Percentiles rank a stretch among this genome's conserved stretches.
Conservation (phyloP, 2,113 vertebrate genomes). For the Gasterosteus nipponicus region DNA sequence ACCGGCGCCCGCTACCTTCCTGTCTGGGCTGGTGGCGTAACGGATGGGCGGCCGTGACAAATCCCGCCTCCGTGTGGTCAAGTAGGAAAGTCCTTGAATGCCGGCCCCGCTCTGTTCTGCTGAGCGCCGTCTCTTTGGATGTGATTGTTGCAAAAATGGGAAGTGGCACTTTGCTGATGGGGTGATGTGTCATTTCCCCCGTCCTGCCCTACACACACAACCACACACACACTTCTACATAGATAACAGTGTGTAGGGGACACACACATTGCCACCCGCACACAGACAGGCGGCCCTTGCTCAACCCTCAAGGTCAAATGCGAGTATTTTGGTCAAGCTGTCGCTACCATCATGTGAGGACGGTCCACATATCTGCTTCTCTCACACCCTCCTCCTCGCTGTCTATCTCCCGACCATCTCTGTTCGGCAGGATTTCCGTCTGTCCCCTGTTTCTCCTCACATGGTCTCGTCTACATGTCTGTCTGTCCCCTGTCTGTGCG, state of each 20-base stretch:
- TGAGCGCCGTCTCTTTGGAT: constrained; percentile 34
- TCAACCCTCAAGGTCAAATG: constrained; percentile 37
- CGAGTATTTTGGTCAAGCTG: constrained; percentile 35
- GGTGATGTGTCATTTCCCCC: constrained; percentile 47
- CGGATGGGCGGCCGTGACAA: constrained; percentile 33
- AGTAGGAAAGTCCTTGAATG: constrained; percentile 35
- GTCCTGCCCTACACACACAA: constrained; percentile 7
- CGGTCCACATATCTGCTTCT: neutral
- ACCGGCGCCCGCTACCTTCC: constrained; percentile 14
- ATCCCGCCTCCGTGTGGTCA: constrained; percentile 17
- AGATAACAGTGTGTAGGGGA: constrained; percentile 26
- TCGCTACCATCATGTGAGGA: constrained; percentile 12
- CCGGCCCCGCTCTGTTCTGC: constrained; percentile 22
- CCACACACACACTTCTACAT: neutral
- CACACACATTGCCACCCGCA: constrained; percentile 22
- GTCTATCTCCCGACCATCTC: neutral
- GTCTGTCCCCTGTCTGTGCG: constrained; percentile 11
- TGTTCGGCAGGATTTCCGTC: neutral
- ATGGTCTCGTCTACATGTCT: neutral
- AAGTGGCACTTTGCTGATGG: constrained; percentile 57
- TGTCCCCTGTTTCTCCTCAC: neutral
- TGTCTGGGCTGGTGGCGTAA: constrained; percentile 24
- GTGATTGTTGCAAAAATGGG: constrained; percentile 45
- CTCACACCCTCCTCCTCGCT: neutral
- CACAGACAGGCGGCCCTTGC: constrained; percentile 32